A percentile compares a stretch with the other conserved stretches of the same genome.
These are phyloP conservation scores for Barbus barbus DNA, from an alignment of 2,113 vertebrate species.

Conservation along the genomic window DNA sequence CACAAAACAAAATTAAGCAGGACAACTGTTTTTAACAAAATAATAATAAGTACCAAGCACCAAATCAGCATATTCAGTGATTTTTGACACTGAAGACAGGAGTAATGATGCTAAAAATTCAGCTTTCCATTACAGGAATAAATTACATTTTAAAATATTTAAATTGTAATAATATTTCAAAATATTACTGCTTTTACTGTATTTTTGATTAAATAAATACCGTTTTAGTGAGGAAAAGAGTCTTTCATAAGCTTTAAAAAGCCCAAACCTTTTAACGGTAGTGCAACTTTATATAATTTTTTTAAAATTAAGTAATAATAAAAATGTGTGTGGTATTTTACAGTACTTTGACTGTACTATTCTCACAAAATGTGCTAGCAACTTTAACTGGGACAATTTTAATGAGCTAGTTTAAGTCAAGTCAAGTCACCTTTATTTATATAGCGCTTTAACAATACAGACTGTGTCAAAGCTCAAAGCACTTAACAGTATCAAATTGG, in stretches of 20 bases:
- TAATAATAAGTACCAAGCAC: neutral
- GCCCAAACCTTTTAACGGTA: too few species aligned
- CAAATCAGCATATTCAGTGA: neutral
- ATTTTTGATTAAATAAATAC: neutral
- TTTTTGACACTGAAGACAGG: neutral
- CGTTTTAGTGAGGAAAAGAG: neutral
- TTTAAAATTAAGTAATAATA: too few species aligned
- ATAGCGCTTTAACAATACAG: too few species aligned
- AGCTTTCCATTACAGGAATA: neutral
- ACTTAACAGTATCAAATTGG: too few species aligned
- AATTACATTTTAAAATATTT: neutral
- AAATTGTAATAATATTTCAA: neutral
- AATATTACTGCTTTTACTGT: neutral
- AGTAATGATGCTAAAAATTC: neutral
- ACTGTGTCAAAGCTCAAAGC: too few species aligned
- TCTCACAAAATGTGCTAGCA: neutral
- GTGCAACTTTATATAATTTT: too few species aligned
- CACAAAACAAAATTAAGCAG: neutral
- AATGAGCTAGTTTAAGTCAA: neutral
- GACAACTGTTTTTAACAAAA: neutral
- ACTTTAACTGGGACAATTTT: neutral
- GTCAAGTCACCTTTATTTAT: too few species aligned
- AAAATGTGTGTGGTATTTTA: too few species aligned
- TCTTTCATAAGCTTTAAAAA: too few species aligned
- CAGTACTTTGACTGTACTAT: neutral